Conservation (phyloP, 2,113 vertebrate genomes). For the Rhynchomys soricoides region DNA sequence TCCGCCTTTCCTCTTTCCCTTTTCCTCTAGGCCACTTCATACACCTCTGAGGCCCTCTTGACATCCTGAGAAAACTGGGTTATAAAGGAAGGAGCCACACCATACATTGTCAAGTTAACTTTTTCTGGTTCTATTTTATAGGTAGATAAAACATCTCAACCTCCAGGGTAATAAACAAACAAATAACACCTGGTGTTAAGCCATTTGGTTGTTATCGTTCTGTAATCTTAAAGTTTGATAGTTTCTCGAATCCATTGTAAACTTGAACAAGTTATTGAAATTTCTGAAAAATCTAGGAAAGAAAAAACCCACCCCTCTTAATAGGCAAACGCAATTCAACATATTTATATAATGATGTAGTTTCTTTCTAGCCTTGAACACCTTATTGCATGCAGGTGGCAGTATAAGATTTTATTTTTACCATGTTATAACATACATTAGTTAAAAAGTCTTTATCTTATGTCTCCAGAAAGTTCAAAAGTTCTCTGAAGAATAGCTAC, state of each 20-base stretch:
- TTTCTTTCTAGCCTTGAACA: slow-evolving; percentile 44
- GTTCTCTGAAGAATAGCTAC: slow-evolving; percentile 2
- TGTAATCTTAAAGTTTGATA: neutral
- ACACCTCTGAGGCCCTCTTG: neutral
- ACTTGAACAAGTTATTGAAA: neutral
- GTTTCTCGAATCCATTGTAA: neutral
- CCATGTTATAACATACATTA: neutral
- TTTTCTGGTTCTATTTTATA: slow-evolving; percentile 2
- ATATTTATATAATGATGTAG: neutral
- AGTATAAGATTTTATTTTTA: neutral
- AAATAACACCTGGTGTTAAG: neutral
- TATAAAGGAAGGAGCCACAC: slow-evolving; percentile 13
- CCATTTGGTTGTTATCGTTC: slow-evolving; percentile 1
- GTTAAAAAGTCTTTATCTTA: neutral
- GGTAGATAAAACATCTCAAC: slow-evolving; percentile 6
- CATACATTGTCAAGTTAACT: neutral
- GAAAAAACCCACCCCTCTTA: slow-evolving; percentile 10
- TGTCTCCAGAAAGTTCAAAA: slow-evolving; percentile 16
- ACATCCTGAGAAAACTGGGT: neutral
- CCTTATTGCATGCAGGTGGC: neutral
- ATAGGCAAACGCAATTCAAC: slow-evolving; percentile 25
- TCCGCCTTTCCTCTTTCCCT: neutral
- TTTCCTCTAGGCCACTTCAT: neutral
- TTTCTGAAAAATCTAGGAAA: slow-evolving; percentile 43
- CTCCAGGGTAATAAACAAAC: slow-evolving; percentile 29